phyloP scores from a whole-genome alignment of 2,888 invertebrate genomes.

The Ectemnius lituratus region DNA sequence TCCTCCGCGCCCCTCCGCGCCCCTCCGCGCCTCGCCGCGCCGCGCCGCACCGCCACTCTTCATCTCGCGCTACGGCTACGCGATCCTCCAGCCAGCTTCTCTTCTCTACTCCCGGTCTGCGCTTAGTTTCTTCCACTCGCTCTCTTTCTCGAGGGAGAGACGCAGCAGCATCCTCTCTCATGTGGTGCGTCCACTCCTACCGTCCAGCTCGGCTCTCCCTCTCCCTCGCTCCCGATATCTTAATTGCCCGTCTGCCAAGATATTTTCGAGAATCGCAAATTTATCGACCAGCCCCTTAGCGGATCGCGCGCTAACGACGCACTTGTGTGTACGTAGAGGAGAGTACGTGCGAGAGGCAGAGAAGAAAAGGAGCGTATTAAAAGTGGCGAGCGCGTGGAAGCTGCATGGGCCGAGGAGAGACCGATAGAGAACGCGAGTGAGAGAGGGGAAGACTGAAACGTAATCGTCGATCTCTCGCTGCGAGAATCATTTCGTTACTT shows the following conservation, averaged over 20 bases:
- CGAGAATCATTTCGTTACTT: conserved; percentile 63
- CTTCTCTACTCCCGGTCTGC: conserved; percentile 49
- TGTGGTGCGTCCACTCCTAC: conserved; percentile 11
- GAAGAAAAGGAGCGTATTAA: conserved; percentile 5
- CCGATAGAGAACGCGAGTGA: background rate
- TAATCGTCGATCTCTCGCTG: conserved; percentile 65
- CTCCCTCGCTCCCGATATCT: conserved; percentile 65
- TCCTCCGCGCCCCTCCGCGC: conserved; percentile 12
- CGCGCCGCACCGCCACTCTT: conserved; percentile 6
- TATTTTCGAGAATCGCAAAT: conserved; percentile 71
- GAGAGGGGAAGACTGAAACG: conserved; percentile 36
- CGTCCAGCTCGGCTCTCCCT: conserved; percentile 15
- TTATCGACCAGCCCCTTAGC: conserved; percentile 66
- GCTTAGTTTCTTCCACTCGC: conserved; percentile 56
- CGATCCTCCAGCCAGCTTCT: background rate
- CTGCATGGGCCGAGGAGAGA: conserved; percentile 22
- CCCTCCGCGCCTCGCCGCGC: background rate
- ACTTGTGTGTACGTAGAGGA: conserved; percentile 55
- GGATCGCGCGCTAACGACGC: conserved; percentile 66
- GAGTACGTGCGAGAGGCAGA: conserved; percentile 14
- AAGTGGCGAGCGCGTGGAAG: conserved; percentile 21
- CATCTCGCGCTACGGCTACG: conserved; percentile 4
- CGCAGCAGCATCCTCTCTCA: background rate
- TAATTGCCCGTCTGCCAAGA: conserved; percentile 67
- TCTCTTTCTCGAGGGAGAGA: conserved; percentile 41